These are phyloP conservation scores for Oxyruncus cristatus DNA, from an alignment of 2,113 vertebrate species.

Conservation along the genomic window DNA sequence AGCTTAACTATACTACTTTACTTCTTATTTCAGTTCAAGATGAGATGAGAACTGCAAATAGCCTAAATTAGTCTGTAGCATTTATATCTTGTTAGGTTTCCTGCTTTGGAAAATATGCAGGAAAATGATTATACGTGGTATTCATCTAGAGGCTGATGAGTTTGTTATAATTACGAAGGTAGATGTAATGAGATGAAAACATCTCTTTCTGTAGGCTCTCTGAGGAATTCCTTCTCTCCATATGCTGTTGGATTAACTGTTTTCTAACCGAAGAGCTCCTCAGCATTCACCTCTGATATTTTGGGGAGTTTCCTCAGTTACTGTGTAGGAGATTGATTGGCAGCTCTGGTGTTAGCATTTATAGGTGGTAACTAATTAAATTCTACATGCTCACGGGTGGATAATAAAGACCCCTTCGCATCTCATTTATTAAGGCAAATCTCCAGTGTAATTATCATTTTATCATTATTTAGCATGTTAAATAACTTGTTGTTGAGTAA, in stretches of 20 bases:
- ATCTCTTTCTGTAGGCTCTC: slow-evolving; percentile 74
- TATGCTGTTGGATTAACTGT: slow-evolving; percentile 72
- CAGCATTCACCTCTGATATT: not conserved
- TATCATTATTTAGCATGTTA: slow-evolving; percentile 37
- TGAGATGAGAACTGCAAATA: slow-evolving; percentile 77
- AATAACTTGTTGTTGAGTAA: not conserved
- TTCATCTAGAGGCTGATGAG: slow-evolving; percentile 80
- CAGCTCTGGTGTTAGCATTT: slow-evolving; percentile 43
- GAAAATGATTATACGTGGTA: slow-evolving; percentile 80
- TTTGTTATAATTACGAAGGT: slow-evolving; percentile 82
- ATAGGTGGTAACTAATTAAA: slow-evolving; percentile 55
- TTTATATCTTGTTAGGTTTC: slow-evolving; percentile 82
- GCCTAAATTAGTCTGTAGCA: slow-evolving; percentile 77
- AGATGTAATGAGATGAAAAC: slow-evolving; percentile 82
- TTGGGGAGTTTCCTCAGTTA: slow-evolving; percentile 8
- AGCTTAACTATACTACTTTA: slow-evolving; percentile 43
- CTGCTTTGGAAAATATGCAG: slow-evolving; percentile 80
- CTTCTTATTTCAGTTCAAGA: slow-evolving; percentile 57
- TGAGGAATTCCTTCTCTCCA: slow-evolving; percentile 69
- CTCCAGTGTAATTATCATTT: slow-evolving; percentile 49
- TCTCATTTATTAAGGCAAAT: slow-evolving; percentile 49
- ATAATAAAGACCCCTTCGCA: slow-evolving; percentile 24
- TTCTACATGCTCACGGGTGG: not conserved
- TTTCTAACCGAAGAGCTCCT: slow-evolving; percentile 68
- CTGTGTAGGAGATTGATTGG: slow-evolving; percentile 14